Evolutionary conservation across 2,113 vertebrate genomes (phyloP), one percentile per base, ranked within the genome.

Genomic region (Amphilophus citrinellus): DNA sequence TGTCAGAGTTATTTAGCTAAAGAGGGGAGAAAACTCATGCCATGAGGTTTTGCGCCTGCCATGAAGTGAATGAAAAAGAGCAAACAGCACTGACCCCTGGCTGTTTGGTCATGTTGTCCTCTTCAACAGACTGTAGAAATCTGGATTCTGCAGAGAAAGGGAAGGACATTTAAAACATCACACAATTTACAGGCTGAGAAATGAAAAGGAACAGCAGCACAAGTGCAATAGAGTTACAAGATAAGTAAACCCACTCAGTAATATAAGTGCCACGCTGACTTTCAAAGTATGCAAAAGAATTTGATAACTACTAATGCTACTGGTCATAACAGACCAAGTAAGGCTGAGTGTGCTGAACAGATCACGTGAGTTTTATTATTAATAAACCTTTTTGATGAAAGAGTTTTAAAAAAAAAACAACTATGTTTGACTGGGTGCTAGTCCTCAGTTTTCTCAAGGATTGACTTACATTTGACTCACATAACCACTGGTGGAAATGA

Each of bases 41-140:
- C 24, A 13, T 62, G 61, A 42, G 20, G 17, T 24, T 76, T 42
- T 65, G 30, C 24, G 0, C 27, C 10, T 53, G 24, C 58, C 37
- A 53, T 68, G 11, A 80, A 63, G 76, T 75, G 76, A 53, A 60
- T 37, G 22, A 77, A 50, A 79, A 10, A 27, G 53, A 71, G 35
- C 22, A 66, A 91, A 87, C 2, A 65, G 71, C 84, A 93, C 97
- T 91, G 92, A 99, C 98, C 97, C 98, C 98, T 15, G 98, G 98
- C 89, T 99, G 98, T 89, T 99, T 99, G 61, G 98, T 99, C 98
- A 99, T 98, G 84, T 99, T 99, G 90, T 99, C 98, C 92, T 97
- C 97, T 44, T 98, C 97, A 95, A 98, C 91, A 17, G 98, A 99
- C 35, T 98, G 96, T 37, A 99, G 96, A 89, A 99, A 99, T 89